Percentiles rank a stretch among this genome's conserved stretches.
These are phyloP conservation scores for Aphis gossypii DNA, from an alignment of 1,140 invertebrate genomes.

Conservation along the genomic window DNA sequence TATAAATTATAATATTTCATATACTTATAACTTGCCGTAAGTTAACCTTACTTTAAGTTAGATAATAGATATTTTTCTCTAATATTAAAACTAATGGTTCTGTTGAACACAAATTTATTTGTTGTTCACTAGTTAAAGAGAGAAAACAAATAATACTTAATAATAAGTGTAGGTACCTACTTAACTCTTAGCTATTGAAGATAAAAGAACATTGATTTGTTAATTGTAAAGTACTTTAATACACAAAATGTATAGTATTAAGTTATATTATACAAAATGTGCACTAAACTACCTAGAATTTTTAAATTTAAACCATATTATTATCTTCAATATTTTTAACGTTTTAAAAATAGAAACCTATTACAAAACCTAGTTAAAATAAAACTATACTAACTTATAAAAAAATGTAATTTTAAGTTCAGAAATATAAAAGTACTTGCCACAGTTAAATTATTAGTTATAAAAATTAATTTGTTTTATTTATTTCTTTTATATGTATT, in stretches of 20 bases:
- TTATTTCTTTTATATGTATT: not conserved
- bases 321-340: not conserved
- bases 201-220: not conserved
- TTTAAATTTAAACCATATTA: not conserved
- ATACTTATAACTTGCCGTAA: no score
- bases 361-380: not conserved
- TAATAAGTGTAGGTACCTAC: no score
- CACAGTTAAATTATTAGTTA: not conserved
- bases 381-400: not conserved
- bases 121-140: not conserved
- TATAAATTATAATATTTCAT: no score
- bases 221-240: not conserved
- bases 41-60: not conserved
- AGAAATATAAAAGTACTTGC: not conserved
- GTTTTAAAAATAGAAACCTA: not conserved
- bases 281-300: not conserved
- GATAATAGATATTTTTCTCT: not conserved
- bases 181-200: not conserved
- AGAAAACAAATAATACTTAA: not conserved
- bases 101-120: not conserved
- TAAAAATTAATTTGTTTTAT: not conserved
- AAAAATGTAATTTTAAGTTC: not conserved
- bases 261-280: not conserved
- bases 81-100: not conserved
- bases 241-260: not conserved